Evolutionary conservation across 2,113 vertebrate genomes (phyloP), one percentile per base, ranked within the genome.

Genomic region (Pelusios castaneus): DNA sequence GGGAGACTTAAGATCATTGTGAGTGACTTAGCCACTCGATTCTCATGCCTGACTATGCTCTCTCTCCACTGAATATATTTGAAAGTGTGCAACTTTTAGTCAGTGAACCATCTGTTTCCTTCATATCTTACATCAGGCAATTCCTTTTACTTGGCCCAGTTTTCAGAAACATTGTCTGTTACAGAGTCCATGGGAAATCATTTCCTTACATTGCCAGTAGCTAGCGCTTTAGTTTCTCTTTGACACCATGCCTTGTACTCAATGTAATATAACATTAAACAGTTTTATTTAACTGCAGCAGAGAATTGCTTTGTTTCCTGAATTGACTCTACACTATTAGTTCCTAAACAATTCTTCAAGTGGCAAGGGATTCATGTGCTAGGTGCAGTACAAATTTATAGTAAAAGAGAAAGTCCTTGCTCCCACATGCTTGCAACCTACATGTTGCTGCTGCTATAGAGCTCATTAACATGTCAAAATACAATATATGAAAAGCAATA

Each of bases 51-150:
- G 31, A 8, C 63, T 17, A 38, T n/a, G 51, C 55, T 91, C 38
- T 85, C 76, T 83, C 25, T 76, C 55, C 63, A 14, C 45, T 13
- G 29, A n/a, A n/a, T 73, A n/a, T 82, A 79, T 84, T 82, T 84
- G 67, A 84, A 96, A 90, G 12, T 43, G 56, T 79, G 83, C 43
- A 76, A 84, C 84, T 94, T 91, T 95, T 83, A 93, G 80, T 63
- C 73, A 91, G 41, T 75, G 88, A 76, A 89, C 84, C 85, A 92
- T 94, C 80, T 95, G 82, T 82, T 81, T 93, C 63, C 52, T 96
- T 92, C 90, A 91, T 47, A 45, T 96, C 58, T 73, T 86, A 11
- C 75, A 85, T 60, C 85, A 67, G 27, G 27, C 63, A 84, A 73
- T 19, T 95, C 34, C 73, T 92, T 93, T 85, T 88, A 96, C 92